Evolutionary conservation across 30 jellyfish, hydroid and myxozoan species (phyloP).

Genomic region (Hydractinia symbiolongicarpus): DNA sequence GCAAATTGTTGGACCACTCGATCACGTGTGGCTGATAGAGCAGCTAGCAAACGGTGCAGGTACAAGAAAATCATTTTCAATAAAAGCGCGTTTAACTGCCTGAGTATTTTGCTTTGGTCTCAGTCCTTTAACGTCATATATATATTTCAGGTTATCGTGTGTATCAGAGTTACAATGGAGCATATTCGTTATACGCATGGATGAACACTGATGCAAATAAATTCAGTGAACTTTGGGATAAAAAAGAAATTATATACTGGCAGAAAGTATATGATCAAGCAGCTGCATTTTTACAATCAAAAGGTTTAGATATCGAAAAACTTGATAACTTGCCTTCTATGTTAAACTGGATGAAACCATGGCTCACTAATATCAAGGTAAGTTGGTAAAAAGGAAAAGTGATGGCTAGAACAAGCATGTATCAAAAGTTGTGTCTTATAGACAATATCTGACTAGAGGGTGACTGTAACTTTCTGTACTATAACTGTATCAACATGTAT

Average conservation of each 20-base stretch:
- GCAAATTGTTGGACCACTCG: too few species aligned
- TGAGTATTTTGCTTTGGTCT: too few species aligned
- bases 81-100: too few species aligned
- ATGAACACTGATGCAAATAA: constrained; percentile 24
- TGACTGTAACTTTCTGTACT: too few species aligned
- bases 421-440: too few species aligned
- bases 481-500: background rate
- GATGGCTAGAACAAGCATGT: background rate
- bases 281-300: constrained; percentile 14
- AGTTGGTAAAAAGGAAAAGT: constrained; percentile 1
- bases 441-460: too few species aligned
- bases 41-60: too few species aligned
- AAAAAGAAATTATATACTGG: constrained; percentile 43
- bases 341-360: constrained; percentile 37
- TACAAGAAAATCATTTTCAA: too few species aligned
- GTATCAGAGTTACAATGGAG: constrained; percentile 44
- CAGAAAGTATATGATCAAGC: constrained; percentile 36
- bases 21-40: too few species aligned
- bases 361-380: constrained; percentile 33
- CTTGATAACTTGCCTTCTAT: constrained; percentile 23
- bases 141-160: constrained; percentile 39
- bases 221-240: constrained; percentile 14
- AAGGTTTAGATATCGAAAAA: constrained; percentile 33
- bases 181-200: constrained; percentile 63
- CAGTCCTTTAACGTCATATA: too few species aligned